A percentile compares a stretch with the other conserved stretches of the same genome.
phyloP scores from a whole-genome alignment of 1,140 invertebrate species.

The Rhagoletis pomonella region DNA sequence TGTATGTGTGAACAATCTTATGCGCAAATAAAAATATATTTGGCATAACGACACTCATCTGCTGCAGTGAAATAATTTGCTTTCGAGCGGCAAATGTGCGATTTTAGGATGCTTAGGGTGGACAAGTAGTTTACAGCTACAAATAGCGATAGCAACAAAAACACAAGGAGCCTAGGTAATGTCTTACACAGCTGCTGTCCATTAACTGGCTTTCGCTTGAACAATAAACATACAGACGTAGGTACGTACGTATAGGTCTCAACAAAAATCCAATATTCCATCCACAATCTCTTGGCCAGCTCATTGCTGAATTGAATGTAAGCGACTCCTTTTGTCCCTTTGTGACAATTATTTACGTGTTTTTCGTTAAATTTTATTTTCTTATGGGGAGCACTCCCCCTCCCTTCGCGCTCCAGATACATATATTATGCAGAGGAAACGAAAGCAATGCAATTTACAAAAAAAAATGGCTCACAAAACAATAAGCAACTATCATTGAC shows the following conservation, averaged over 20 bases:
- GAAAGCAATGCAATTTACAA: not conserved
- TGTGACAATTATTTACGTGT: constrained; percentile 53
- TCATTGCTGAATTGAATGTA: not conserved
- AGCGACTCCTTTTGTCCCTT: not conserved
- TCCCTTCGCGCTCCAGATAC: not conserved
- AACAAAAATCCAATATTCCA: not conserved
- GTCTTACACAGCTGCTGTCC: constrained; percentile 14
- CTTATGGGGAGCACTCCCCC: not conserved
- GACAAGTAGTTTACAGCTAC: not conserved
- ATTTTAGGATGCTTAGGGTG: not conserved
- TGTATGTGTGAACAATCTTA: not conserved
- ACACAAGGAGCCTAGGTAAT: constrained; percentile 18
- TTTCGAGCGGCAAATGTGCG: not conserved
- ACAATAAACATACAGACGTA: no score
- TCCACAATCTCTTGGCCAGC: not conserved
- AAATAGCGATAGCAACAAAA: not conserved
- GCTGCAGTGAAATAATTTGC: not conserved
- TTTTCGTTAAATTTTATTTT: constrained; percentile 28
- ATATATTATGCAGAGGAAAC: not conserved
- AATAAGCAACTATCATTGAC: not conserved
- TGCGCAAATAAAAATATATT: not conserved
- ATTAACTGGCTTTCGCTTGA: not conserved
- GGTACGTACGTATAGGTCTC: not conserved
- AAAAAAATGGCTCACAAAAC: not conserved
- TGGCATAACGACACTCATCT: not conserved